Conservation (phyloP, 92 coral and sea anemone species). For the Epizoanthus rinbou region DNA sequence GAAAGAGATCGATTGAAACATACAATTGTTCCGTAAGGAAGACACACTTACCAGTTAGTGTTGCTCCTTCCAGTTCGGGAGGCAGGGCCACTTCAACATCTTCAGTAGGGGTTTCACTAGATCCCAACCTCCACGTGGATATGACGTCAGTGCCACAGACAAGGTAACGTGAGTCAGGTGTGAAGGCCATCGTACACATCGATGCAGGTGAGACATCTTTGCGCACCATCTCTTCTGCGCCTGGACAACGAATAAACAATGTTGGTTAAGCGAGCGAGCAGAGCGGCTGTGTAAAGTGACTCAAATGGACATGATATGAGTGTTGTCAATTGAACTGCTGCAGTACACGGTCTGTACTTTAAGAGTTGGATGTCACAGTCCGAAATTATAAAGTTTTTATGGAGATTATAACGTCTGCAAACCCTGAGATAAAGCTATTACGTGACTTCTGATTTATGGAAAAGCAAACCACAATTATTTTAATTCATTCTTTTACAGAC, state of each 20-base stretch:
- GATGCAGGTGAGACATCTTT: constrained; percentile 22
- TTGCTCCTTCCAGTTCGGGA: constrained; percentile 20
- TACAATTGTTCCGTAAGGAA: not conserved
- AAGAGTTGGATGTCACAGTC: too few relatives aligned
- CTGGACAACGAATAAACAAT: not conserved
- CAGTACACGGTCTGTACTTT: too few relatives aligned
- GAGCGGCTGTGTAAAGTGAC: too few relatives aligned
- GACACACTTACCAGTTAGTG: constrained; percentile 23
- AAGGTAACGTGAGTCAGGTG: constrained; percentile 24
- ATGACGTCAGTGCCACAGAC: constrained; percentile 34
- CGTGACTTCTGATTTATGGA: too few relatives aligned
- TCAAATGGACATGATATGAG: too few relatives aligned
- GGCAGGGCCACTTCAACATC: constrained; percentile 1
- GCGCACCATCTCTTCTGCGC: constrained; percentile 9
- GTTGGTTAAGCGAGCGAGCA: too few relatives aligned
- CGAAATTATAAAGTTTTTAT: too few relatives aligned
- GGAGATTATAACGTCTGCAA: too few relatives aligned
- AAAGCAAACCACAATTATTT: too few relatives aligned
- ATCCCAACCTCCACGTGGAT: constrained; percentile 2
- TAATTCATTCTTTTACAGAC: too few relatives aligned
- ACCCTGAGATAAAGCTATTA: too few relatives aligned
- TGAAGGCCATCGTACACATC: constrained; percentile 10
- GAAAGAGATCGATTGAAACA: not conserved
- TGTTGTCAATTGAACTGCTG: too few relatives aligned
- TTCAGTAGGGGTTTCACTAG: not conserved